Evolutionary conservation across 2,113 vertebrate genomes (phyloP).

Genomic region (Promerops cafer): DNA sequence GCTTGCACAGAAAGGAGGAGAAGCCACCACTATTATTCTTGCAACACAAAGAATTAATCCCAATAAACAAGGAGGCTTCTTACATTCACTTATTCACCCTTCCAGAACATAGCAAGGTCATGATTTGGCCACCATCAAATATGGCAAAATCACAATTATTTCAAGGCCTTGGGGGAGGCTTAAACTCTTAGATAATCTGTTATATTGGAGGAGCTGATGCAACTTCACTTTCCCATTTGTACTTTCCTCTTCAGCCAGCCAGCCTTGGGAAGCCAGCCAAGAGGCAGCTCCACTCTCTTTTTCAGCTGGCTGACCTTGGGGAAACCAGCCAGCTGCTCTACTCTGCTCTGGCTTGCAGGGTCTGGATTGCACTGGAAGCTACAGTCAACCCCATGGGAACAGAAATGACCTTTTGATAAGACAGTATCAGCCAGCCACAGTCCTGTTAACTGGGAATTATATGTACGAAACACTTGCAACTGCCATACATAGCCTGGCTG

Average conservation of each 20-base stretch:
- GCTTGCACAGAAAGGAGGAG: not conserved
- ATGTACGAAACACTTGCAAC: not conserved
- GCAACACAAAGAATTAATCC: not conserved
- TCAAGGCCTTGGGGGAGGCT: not conserved
- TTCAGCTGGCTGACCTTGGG: constrained; percentile 64
- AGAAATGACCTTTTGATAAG: constrained; percentile 50
- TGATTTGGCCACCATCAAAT: not conserved
- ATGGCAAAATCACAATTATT: constrained; percentile 10
- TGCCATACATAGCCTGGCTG: not conserved
- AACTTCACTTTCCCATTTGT: constrained; percentile 2
- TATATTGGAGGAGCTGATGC: constrained; percentile 9
- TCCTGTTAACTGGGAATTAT: constrained; percentile 16
- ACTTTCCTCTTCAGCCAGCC: constrained; percentile 19
- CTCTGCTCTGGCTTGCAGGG: not conserved
- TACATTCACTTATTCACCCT: not conserved
- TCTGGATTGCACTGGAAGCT: constrained; percentile 33
- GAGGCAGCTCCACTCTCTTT: constrained; percentile 16
- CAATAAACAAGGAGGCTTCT: not conserved
- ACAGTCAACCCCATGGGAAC: constrained; percentile 8
- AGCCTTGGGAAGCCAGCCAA: constrained; percentile 53
- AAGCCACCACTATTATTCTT: not conserved
- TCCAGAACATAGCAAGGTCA: not conserved
- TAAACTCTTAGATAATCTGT: constrained; percentile 33
- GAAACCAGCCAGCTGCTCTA: constrained; percentile 50
- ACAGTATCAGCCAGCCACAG: constrained; percentile 5